Conservation (phyloP, 2,113 vertebrate genomes). For the Trogon surrucura region DNA sequence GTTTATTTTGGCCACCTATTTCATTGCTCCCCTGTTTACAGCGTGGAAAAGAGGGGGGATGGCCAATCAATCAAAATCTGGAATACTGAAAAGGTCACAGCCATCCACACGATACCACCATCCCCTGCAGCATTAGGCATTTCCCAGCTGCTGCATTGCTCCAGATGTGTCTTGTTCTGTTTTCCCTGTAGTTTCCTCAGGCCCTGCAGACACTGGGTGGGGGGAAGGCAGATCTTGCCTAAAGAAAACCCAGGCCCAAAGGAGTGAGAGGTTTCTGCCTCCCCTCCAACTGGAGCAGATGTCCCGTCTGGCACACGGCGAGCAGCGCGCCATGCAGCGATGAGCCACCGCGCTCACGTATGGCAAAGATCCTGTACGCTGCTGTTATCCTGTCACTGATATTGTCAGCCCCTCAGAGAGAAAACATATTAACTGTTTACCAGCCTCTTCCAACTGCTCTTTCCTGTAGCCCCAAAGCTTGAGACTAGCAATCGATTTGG, state of each 20-base stretch:
- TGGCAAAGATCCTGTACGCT: background rate
- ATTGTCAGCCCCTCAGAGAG: background rate
- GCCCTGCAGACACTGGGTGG: background rate
- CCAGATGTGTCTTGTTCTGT: background rate
- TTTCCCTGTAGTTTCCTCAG: background rate
- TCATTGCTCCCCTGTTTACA: conserved; percentile 3
- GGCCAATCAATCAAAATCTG: background rate
- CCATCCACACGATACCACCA: accelerated
- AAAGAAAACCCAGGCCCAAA: background rate
- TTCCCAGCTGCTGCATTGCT: background rate
- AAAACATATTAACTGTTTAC: background rate
- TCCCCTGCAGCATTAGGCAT: background rate
- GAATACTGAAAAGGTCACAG: conserved; percentile 35
- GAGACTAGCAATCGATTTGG: background rate
- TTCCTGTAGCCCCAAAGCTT: background rate
- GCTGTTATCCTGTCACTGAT: background rate
- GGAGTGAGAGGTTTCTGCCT: background rate
- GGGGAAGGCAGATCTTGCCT: background rate
- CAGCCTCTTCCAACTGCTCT: background rate
- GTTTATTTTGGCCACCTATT: conserved; percentile 24
- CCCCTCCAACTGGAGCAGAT: background rate
- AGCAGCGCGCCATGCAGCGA: background rate
- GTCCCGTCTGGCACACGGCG: accelerated
- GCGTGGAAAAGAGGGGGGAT: background rate
- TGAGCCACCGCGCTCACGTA: background rate